Base-by-base conservation (phyloP, 1,140 invertebrate genomes). In the Lamellibrachia luymesi region DNA sequence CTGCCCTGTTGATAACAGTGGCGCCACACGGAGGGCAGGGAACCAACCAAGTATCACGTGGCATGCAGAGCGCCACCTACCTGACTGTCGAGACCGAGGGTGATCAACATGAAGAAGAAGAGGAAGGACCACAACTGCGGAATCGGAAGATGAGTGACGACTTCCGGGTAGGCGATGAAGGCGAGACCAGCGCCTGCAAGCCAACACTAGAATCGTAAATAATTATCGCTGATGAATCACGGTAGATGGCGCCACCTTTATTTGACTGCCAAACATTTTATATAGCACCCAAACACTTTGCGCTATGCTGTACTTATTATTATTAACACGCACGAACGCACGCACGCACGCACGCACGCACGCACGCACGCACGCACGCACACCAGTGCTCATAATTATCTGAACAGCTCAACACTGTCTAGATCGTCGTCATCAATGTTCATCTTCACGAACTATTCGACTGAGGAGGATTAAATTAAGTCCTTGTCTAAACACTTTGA, bases 41-140 rank as follows among this genome's bases (percentile, higher is more conserved):
- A 56, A 56, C 52, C 6, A 56, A 56, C 52, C 6, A 38, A 38
- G 38, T 38, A 38, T 38, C 38, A 80, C 25, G 7, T 22, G 8
- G 13, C 17, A 80, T 2, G 64, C 17, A 8, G 64, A 10, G 8
- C 38, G 38, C 64, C 64, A 93, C 52, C 97, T 97, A 99, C 98
- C 97, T 98, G 98, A 95, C 97, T 98, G 95, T 99, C 98, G 92
- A 99, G 97, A 64, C 98, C 98, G 8, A 99, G 97, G 93, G 98
- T 97, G 94, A 99, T 98, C 22, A 99, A 96, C 99, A 99, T 99
- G 94, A 99, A 98, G 97, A 99, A 99, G 97, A 99, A 99, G 1
- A 99, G 97, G 94, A 98, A 98, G 1, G 99, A 98, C 99, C 99
- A 99, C n/a, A 99, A 96, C 0, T 98, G 98, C 49, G 99, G 98